A percentile compares a stretch with the other conserved stretches of the same genome.
These are phyloP conservation scores for Brachionus paranguensis DNA, from an alignment of 1,140 invertebrate genomes.

Conservation along the genomic window DNA sequence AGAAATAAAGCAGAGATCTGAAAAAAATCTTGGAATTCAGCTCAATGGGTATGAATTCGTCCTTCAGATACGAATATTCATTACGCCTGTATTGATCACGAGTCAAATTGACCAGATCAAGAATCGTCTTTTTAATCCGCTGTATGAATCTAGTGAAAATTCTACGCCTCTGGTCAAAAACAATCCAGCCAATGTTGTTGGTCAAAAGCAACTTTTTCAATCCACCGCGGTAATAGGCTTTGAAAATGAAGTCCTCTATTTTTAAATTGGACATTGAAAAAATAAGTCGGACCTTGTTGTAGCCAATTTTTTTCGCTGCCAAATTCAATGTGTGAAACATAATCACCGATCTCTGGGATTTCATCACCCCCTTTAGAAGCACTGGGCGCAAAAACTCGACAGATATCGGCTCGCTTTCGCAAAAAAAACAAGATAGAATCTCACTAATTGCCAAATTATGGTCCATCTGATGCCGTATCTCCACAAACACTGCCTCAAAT, in stretches of 20 bases:
- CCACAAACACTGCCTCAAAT: not conserved
- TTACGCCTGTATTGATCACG: no score
- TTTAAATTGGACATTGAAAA: not conserved
- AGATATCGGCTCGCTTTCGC: not conserved
- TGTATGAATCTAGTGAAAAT: no score
- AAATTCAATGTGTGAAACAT: not conserved
- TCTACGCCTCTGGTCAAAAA: no score
- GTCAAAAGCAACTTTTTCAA: no score
- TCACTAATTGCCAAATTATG: not conserved
- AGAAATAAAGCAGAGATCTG: no score
- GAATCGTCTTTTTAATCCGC: no score
- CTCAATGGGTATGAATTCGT: no score
- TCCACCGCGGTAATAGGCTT: not conserved
- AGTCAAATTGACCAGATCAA: no score
- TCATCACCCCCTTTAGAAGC: not conserved
- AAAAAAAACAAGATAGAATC: not conserved
- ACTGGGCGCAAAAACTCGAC: not conserved
- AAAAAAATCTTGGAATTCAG: no score
- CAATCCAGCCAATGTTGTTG: no score
- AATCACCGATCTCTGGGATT: not conserved
- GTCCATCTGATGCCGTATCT: not conserved
- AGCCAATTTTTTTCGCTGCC: not conserved
- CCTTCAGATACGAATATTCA: no score
- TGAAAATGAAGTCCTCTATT: not conserved
- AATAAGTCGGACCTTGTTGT: not conserved